Base-by-base conservation (phyloP, 2,888 invertebrate species). In the Tridacna crocea region DNA sequence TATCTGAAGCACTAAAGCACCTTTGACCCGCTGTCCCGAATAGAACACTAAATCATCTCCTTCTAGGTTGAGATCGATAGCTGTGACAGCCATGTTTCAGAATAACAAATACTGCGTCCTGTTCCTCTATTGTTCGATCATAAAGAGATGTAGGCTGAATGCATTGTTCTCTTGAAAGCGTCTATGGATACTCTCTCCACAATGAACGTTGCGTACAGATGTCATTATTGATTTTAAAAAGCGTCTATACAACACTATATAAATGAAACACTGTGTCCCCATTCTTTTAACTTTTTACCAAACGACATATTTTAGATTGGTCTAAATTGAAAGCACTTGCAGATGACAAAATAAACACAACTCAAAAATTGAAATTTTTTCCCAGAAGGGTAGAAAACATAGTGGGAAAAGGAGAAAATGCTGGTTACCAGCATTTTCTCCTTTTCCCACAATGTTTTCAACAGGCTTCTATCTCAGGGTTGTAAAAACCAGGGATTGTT, bases 11-110 rank as follows among this genome's bases (percentile, higher is more conserved):
- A 91, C 89, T n/a, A 92, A 79, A 15, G 91, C 91, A 11, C 92
- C 92, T 72, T 91, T 89, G 22, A 92, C 90, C 60, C 91, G 85
- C 55, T 92, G 91, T n/a, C 92, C 92, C 3, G 91, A 91, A 78
- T 89, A 91, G 82, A 89, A 92, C 51, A 92, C 92, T n/a, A 91
- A 86, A 68, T 91, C 92, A 26, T 90, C 87, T 22, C 92, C 89
- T 72, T 92, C 92, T 74, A 92, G 79, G 70, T 91, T 91, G 46
- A 92, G 82, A 72, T 91, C 91, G 55, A 92, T 89, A 58, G 90
- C 88, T 51, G 89, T 89, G 70, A 90, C 89, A 72, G 90, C 89
- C 90, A 90, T 90, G 51, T 48, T 63, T 46, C 46, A 27, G 19
- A n/a, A 24, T 55, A 72, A 13, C 17, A 58, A 26, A 75, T n/a